phyloP scores from a whole-genome alignment of 2,113 vertebrate species.

The Daphoenositta chrysoptera region DNA sequence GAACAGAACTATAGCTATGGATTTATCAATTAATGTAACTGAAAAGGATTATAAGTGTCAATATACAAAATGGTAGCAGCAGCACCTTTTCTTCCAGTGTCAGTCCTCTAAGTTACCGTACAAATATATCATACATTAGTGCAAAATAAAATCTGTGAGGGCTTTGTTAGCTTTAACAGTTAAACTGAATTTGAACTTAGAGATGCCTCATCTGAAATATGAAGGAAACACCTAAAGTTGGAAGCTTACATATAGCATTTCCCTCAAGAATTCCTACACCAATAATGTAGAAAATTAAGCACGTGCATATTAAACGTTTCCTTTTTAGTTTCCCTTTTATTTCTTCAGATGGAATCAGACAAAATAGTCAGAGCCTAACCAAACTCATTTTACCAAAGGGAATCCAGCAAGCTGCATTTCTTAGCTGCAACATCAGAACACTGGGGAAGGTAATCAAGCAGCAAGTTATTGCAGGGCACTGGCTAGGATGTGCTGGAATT shows the following conservation, averaged over 20 bases:
- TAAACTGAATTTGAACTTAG: neutral
- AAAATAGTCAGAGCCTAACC: neutral
- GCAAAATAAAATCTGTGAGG: neutral
- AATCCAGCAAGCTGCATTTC: neutral
- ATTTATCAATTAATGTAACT: neutral
- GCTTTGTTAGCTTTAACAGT: neutral
- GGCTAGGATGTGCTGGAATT: neutral
- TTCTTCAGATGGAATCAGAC: neutral
- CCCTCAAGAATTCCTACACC: neutral
- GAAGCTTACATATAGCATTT: neutral
- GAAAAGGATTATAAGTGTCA: neutral
- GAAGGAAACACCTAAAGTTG: neutral
- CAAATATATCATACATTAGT: neutral
- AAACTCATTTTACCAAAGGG: neutral
- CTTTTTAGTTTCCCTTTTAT: neutral
- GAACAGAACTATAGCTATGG: neutral
- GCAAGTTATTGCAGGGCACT: neutral
- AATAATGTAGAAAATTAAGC: neutral
- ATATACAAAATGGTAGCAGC: neutral
- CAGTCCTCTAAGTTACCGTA: neutral
- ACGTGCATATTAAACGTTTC: neutral
- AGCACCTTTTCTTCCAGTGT: neutral
- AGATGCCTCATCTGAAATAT: neutral
- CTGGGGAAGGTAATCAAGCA: neutral
- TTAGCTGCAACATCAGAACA: neutral